Base-by-base conservation (phyloP, 2,113 vertebrate species). In the Petrocephalus zakoni region DNA sequence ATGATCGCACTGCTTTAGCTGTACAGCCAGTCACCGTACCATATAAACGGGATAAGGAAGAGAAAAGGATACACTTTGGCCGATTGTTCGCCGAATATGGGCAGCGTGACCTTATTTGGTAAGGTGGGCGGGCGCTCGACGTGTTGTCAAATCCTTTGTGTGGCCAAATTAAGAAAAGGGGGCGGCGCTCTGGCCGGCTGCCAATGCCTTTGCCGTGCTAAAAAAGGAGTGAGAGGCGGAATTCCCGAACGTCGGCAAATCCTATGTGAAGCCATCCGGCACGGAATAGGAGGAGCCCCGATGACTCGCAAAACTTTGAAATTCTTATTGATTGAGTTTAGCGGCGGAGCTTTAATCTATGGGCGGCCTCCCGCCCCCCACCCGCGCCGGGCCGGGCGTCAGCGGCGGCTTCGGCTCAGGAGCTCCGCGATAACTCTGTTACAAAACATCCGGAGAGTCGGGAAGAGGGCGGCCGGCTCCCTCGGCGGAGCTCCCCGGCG, bases 1-100 rank as follows among this genome's bases (percentile, higher is more conserved):
- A 99, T 99, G 97, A 97, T 98, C 96, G 96, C 96, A 96, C 97
- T 96, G 96, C 97, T 97, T 96, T 96, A 94, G 96, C 93, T 92
- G 95, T 94, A 94, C 96, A 96, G 97, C 97, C 97, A 98, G 97
- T 98, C 95, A 95, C 93, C 91, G 95, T 96, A 97, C 93, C 95
- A 96, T 97, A 97, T 97, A 97, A 97, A 96, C 95, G 93, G 96
- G 94, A 95, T 90, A 94, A 94, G 96, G 96, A 96, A 96, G 91
- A 92, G 94, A 90, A 89, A 91, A 91, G 91, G 82, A 90, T 88
- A 89, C 90, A 83, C 95, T 92, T 94, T 93, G 94, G 93, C 92
- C 90, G 95, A 92, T 96, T 96, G 95, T 91, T 89, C 90, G 92
- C 96, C 96, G 94, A 96, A 94, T 96, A 95, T 95, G 96, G 96